Conservation (phyloP, 2,797 vertebrate species). For the Amazonetta brasiliensis region DNA sequence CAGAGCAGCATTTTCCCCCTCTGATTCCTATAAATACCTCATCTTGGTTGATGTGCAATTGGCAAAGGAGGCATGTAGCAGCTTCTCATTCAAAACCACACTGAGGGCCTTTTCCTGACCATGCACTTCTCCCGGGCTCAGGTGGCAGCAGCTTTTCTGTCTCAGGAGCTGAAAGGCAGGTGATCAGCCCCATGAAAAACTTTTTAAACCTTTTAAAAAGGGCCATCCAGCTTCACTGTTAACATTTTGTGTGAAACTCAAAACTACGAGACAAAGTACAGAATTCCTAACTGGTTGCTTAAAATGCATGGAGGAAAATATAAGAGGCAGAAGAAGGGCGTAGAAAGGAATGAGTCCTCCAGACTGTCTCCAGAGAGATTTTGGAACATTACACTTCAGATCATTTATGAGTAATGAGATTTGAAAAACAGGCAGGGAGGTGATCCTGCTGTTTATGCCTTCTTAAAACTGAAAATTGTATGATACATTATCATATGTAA, state of each 20-base stretch:
- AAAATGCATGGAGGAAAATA: not conserved
- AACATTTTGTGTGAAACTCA: not conserved
- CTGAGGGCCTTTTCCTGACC: not conserved
- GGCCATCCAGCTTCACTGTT: not conserved
- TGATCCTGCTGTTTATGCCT: not conserved
- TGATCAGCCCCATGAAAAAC: not conserved
- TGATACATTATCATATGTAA: not conserved
- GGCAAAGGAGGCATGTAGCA: not conserved
- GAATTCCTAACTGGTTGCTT: not conserved
- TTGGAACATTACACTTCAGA: not conserved
- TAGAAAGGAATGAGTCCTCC: not conserved
- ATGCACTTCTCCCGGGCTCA: not conserved
- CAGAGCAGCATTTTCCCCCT: not conserved
- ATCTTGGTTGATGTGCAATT: rapidly evolving
- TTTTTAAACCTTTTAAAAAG: not conserved
- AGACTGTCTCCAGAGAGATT: not conserved
- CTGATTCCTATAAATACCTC: not conserved
- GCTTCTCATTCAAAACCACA: not conserved
- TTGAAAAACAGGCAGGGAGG: not conserved
- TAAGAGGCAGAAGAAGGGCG: not conserved
- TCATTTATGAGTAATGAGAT: not conserved
- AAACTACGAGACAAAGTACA: not conserved
- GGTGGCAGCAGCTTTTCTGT: not conserved
- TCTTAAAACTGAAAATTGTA: not conserved
- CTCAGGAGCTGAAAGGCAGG: not conserved